Evolutionary conservation across 2,797 vertebrate species (phyloP).

Genomic region (Darevskia nairensis): DNA sequence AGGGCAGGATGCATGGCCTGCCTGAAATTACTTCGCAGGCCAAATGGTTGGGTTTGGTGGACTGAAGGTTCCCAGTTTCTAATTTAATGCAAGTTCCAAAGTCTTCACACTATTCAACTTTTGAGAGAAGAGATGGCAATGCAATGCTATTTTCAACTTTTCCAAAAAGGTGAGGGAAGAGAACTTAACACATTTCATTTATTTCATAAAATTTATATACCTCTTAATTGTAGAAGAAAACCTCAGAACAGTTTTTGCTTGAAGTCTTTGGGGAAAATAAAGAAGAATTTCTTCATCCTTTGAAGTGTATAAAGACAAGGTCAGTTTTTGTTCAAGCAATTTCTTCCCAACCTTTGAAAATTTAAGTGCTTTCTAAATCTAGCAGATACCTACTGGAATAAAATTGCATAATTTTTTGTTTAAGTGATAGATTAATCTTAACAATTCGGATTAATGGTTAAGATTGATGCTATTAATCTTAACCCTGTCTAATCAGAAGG

Average conservation of each 20-base stretch:
- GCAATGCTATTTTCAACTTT: constrained; percentile 25
- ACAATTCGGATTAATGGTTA: too few species aligned
- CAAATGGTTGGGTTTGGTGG: too few species aligned
- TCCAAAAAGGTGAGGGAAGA: constrained; percentile 7
- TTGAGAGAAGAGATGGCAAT: background rate
- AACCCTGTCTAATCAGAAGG: too few species aligned
- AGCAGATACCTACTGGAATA: constrained; percentile 20
- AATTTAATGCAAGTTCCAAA: constrained; percentile 12
- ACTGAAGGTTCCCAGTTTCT: too few species aligned
- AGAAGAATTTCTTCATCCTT: background rate
- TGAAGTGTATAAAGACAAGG: constrained; percentile 24
- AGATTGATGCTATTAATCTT: too few species aligned
- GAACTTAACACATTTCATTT: background rate
- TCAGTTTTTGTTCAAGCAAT: constrained; percentile 25
- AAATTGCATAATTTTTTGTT: background rate
- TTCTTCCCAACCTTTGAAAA: constrained; percentile 33
- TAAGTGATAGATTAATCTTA: too few species aligned
- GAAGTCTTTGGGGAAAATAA: constrained; percentile 16
- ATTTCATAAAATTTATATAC: too few species aligned
- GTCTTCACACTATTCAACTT: background rate
- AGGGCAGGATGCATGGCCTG: too few species aligned
- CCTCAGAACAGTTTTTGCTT: background rate
- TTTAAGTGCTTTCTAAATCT: constrained; percentile 22
- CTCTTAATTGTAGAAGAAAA: background rate
- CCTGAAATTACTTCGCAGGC: too few species aligned